Evolutionary conservation across 1,140 invertebrate species (phyloP), one percentile per base, ranked within the genome.

Genomic region (Papilio glaucus): DNA sequence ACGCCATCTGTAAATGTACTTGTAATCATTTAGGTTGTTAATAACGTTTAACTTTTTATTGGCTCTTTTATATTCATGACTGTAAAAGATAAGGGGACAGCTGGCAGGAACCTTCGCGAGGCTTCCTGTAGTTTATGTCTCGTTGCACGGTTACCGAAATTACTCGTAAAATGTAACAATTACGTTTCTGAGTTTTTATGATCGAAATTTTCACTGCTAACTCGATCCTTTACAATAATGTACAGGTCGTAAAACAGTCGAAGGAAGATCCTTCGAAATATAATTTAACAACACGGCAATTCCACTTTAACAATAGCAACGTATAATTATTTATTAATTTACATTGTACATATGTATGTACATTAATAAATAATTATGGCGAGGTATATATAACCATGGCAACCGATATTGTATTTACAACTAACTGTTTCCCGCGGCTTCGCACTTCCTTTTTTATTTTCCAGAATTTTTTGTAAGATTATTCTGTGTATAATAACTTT

Each of bases 131-230:
- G 49, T 53, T 53, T 53, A 53, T 53, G 49, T 18, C 21, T 53
- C 49, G 21, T 53, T 53, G 21, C 21, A 53, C 49, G 49, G 49
- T 53, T 53, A 53, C 49, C 49, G 1, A 53, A 53, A 53, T 53
- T 53, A 53, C 18, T 53, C 49, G 21, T 53, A 53, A 53, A 53
- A 53, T 53, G 8, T 53, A 53, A 53, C 49, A 53, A 53, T 53
- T 53, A 53, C 49, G 2, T 53, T 33, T 9, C 21, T 4, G 18
- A 53, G 8, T 24, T 53, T 53, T 53, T 53, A 53, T 24, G 49
- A 53, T 10, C 49, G 49, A 49, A 49, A 49, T 53, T 24, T 53
- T 53, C 49, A 53, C 18, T 53, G 49, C 42, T 49, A 49, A 49
- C 49, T 53, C 24, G 10, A 53, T 24, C 8, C 18, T 53, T 53